Conservation (phyloP, 2,113 vertebrate genomes). For the Prietella phreatophila region DNA sequence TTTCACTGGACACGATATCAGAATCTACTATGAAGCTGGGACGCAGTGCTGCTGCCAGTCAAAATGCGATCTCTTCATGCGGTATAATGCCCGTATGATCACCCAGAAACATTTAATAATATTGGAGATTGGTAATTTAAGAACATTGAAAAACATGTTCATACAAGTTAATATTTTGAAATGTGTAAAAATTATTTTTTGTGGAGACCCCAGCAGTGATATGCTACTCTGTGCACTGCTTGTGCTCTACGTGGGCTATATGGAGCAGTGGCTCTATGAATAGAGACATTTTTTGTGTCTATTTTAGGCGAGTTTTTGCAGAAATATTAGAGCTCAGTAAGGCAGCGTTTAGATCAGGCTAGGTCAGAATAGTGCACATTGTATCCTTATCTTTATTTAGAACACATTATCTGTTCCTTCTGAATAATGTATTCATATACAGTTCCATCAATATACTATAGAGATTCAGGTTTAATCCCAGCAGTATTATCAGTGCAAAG, state of each 20-base stretch:
- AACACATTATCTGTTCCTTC: not conserved
- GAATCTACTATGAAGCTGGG: not conserved
- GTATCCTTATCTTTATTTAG: not conserved
- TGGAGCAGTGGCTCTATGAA: not conserved
- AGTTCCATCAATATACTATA: not conserved
- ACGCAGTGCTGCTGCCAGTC: not conserved
- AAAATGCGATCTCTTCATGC: not conserved
- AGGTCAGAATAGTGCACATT: not conserved
- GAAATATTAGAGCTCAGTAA: slow-evolving; percentile 1
- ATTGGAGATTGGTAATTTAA: not conserved
- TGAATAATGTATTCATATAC: not conserved
- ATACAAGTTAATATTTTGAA: not conserved
- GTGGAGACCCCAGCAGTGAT: not conserved
- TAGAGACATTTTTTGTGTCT: not conserved
- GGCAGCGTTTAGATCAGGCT: not conserved
- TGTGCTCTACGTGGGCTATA: not conserved
- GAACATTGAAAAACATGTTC: not conserved
- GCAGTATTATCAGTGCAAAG: not conserved
- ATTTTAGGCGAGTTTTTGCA: not conserved
- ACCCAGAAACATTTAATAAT: not conserved
- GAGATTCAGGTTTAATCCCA: not conserved
- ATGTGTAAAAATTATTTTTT: not conserved
- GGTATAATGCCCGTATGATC: not conserved
- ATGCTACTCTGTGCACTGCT: not conserved
- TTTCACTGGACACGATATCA: not conserved